These are phyloP conservation scores for Saturnia japonica DNA, from an alignment of 2,888 invertebrate species.

Conservation along the genomic window DNA sequence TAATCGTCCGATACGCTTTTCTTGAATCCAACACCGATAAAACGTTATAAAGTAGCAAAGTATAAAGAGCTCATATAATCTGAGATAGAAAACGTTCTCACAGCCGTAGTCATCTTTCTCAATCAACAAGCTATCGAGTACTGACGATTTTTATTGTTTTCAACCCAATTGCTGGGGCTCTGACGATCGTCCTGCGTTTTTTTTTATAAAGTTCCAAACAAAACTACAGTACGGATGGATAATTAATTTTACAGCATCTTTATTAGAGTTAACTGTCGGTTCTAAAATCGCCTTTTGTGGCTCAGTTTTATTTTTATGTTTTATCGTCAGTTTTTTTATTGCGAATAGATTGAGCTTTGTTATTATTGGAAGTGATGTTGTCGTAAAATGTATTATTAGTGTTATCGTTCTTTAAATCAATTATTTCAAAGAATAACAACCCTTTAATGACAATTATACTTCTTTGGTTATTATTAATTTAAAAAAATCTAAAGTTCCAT, in stretches of 20 bases:
- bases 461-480: neutral
- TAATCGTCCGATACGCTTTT: neutral
- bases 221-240: conserved; percentile 54
- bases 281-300: conserved; percentile 56
- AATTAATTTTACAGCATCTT: conserved; percentile 77
- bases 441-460: conserved; percentile 6
- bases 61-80: conserved; percentile 49
- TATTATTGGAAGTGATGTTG: conserved; percentile 32
- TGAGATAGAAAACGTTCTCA: conserved; percentile 64
- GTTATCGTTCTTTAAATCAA: conserved; percentile 34
- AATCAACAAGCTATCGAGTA: conserved; percentile 70
- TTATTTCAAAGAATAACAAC: conserved; percentile 30
- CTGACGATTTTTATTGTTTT: conserved; percentile 79
- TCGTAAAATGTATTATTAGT: conserved; percentile 36
- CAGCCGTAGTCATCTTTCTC: conserved; percentile 74
- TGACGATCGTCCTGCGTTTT: conserved; percentile 36
- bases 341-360: conserved; percentile 68
- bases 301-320: conserved; percentile 46
- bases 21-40: neutral
- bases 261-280: conserved; percentile 65
- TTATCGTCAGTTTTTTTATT: conserved; percentile 56
- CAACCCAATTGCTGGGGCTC: conserved; percentile 62
- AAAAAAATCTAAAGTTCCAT: neutral
- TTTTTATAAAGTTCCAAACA: conserved; percentile 48
- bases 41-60: neutral